These are phyloP conservation scores for Drosophila niveifrons DNA, from an alignment of 2,888 invertebrate species.

Conservation along the genomic window DNA sequence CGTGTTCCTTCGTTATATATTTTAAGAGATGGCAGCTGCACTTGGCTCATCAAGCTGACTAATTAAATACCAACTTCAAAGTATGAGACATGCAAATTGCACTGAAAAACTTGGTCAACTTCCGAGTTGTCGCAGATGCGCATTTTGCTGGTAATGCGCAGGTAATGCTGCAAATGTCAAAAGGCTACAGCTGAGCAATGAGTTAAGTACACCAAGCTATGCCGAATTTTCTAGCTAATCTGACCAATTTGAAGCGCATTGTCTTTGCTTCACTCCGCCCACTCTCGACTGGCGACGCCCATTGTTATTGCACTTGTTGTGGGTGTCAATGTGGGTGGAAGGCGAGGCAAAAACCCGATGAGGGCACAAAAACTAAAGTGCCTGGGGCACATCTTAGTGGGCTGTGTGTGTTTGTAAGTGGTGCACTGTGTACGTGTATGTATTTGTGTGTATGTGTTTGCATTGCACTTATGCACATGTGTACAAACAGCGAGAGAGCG, in stretches of 20 bases:
- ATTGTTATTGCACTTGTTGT: conserved; percentile 32
- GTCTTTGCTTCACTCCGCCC: conserved; percentile 56
- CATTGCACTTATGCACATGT: conserved; percentile 76
- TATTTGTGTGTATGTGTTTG: conserved; percentile 56
- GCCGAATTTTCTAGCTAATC: conserved; percentile 71
- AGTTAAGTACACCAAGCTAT: conserved; percentile 31
- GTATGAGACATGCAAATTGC: background rate
- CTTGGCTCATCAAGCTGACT: conserved; percentile 52
- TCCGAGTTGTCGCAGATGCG: conserved; percentile 32
- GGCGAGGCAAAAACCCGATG: conserved; percentile 58
- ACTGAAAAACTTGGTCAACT: conserved; percentile 8
- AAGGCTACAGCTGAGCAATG: conserved; percentile 39
- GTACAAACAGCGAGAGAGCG: conserved; percentile 55
- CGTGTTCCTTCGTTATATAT: too few relatives aligned
- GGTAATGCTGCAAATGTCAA: conserved; percentile 77
- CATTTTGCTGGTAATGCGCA: conserved; percentile 51
- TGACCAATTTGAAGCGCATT: conserved; percentile 79
- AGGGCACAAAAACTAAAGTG: conserved; percentile 70
- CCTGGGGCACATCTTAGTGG: conserved; percentile 46
- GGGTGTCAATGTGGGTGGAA: conserved; percentile 27
- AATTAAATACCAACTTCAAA: conserved; percentile 63
- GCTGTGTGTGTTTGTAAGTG: conserved; percentile 32
- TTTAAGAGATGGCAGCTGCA: conserved; percentile 24
- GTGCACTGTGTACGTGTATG: conserved; percentile 41
- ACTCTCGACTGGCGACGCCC: conserved; percentile 29